Base-by-base conservation (phyloP, 1,140 invertebrate species). In the Solen grandis region DNA sequence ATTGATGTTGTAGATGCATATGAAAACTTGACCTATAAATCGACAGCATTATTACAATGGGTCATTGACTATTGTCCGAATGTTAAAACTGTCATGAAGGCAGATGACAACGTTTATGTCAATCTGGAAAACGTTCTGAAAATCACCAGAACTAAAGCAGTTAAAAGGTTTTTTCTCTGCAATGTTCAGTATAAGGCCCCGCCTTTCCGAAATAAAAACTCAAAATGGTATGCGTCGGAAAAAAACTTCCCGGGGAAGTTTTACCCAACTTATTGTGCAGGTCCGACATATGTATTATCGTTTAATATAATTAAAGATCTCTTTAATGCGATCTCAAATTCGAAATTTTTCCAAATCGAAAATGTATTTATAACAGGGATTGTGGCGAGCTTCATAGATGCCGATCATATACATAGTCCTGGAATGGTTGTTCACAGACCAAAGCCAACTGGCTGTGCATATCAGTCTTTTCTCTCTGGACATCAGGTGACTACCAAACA, bases 1-100 rank as follows among this genome's bases (percentile, higher is more conserved):
- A 96, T 95, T n/a, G 95, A 94, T 82, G 96, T 97, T 90, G 76
- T 93, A 14, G 96, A 97, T 92, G 93, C 93, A 35, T 97, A 97
- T 88, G 93, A 94, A 81, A 97, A 97, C 91, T 94, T 97, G 91
- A 97, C 96, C 3, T 96, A 96, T 85, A 97, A 97, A 91, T 96
- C 96, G 90, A 94, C 96, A 2, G 96, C 96, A 94, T 95, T 94
- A 5, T 93, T 97, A 19, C 96, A 96, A 89, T 97, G 96, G 95
- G 94, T 95, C 54, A 93, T 94, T 5, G 94, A 95, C 88, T 94
- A 95, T 91, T 95, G 92, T 88, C 85, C 87, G 80, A 92, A 93
- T 82, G 95, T 95, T 0, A 82, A 62, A 78, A 92, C 86, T 83
- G 80, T 93, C 31, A 70, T 94, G 46, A 94, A 94, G 84, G 88